Conservation (phyloP, 2,797 vertebrate species). For the Kryptopterus vitreolus region DNA sequence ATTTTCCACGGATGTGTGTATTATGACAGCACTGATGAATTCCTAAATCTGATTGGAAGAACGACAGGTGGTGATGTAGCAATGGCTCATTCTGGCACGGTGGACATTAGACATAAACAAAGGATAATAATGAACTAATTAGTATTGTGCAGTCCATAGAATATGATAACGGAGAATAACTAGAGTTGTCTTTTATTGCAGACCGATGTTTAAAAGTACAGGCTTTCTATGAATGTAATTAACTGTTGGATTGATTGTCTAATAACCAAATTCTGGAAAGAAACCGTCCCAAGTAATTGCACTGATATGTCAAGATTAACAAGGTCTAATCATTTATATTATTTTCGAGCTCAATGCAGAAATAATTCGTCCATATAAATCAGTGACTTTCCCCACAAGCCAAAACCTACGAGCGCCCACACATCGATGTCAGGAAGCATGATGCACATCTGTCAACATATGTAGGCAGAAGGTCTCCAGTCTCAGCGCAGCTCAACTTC, state of each 20-base stretch:
- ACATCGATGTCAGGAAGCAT: conserved; percentile 33
- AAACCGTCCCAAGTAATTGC: not conserved
- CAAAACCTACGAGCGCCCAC: conserved; percentile 26
- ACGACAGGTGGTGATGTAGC: not conserved
- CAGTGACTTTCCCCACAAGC: not conserved
- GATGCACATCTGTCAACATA: conserved; percentile 55
- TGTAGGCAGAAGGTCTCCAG: conserved; percentile 41
- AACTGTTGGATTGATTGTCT: not conserved
- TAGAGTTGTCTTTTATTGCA: not conserved
- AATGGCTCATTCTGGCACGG: not conserved
- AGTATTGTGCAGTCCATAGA: not conserved
- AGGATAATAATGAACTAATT: not conserved
- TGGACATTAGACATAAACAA: not conserved
- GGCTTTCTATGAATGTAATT: not conserved
- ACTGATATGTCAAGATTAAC: not conserved
- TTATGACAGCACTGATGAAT: not conserved
- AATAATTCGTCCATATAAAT: conserved; percentile 3
- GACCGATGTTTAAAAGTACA: not conserved
- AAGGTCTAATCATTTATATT: not conserved
- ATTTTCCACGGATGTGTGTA: no score
- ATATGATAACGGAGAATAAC: not conserved
- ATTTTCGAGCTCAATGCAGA: not conserved
- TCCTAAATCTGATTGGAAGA: not conserved
- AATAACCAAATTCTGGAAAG: not conserved
- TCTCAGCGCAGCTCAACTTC: conserved; percentile 47